Conservation (phyloP, 2,113 vertebrate genomes). For the Podarcis muralis region DNA sequence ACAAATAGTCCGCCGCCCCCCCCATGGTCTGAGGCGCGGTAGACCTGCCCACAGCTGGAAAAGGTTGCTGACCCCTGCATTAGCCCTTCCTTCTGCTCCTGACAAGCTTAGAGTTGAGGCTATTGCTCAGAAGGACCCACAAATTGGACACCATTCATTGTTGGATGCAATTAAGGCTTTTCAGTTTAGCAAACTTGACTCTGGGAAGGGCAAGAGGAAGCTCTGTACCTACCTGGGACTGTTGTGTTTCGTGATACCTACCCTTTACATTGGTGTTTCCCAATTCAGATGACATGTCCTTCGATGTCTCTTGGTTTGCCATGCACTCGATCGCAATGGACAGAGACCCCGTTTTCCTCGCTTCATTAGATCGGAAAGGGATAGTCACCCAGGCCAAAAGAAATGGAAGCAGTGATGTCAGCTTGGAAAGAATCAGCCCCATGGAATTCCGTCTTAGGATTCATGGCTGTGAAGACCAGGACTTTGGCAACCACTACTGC, state of each 20-base stretch:
- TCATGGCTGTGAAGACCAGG: conserved; percentile 85
- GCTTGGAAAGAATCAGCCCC: conserved; percentile 81
- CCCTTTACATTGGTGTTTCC: background rate
- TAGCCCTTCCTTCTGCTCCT: background rate
- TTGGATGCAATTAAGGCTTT: background rate
- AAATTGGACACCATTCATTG: background rate
- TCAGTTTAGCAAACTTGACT: background rate
- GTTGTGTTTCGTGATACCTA: background rate
- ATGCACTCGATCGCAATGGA: conserved; percentile 76
- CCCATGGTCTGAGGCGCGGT: too few relatives aligned
- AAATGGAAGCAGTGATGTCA: conserved; percentile 86
- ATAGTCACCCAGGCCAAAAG: conserved; percentile 78
- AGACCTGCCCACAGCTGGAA: too few relatives aligned
- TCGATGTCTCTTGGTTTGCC: conserved; percentile 90
- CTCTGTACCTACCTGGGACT: background rate
- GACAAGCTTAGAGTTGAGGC: background rate
- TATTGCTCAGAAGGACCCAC: background rate
- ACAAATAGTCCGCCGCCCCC: too few relatives aligned
- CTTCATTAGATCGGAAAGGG: conserved; percentile 83
- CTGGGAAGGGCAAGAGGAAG: background rate
- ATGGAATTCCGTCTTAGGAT: conserved; percentile 83
- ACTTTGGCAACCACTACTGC: conserved; percentile 91
- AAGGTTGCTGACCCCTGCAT: background rate
- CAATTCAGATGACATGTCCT: conserved; percentile 84
- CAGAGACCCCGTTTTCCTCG: conserved; percentile 71